Percentiles rank a stretch among this genome's conserved stretches.
phyloP scores from a whole-genome alignment of 2,888 invertebrate genomes.

The Sarcophaga caerulescens region DNA sequence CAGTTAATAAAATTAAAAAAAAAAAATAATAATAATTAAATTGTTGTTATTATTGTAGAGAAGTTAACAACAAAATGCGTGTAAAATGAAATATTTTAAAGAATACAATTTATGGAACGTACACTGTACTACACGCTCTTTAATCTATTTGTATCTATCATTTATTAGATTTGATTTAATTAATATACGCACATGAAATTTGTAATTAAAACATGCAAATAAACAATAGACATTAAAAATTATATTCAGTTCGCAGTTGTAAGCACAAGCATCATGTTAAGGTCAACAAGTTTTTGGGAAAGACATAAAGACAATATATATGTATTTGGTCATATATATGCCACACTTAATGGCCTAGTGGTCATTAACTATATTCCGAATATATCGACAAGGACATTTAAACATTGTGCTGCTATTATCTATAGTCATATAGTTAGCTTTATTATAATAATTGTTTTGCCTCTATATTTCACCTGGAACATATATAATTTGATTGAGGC shows the following conservation, averaged over 20 bases:
- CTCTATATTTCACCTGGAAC: constrained; percentile 73
- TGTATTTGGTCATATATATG: constrained; percentile 75
- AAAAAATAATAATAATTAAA: no score
- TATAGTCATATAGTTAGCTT: constrained; percentile 73
- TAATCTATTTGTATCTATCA: background rate
- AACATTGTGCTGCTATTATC: constrained; percentile 56
- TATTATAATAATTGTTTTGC: constrained; percentile 72
- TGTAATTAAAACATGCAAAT: background rate
- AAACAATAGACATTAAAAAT: background rate
- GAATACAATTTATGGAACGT: no score
- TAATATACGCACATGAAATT: background rate
- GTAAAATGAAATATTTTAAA: no score
- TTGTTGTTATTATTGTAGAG: no score
- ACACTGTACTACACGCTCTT: no score
- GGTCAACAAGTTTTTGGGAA: constrained; percentile 73
- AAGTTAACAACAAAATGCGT: no score
- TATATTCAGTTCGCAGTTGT: background rate
- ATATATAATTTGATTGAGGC: constrained; percentile 68
- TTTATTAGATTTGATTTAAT: background rate
- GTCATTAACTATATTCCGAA: constrained; percentile 74
- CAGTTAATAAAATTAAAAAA: no score
- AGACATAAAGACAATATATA: constrained; percentile 73
- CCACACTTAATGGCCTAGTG: constrained; percentile 73
- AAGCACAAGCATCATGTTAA: constrained; percentile 12
- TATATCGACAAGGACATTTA: constrained; percentile 46